A percentile compares a stretch with the other conserved stretches of the same genome.
These are phyloP conservation scores for Callitettix versicolor DNA, from an alignment of 1,140 invertebrate genomes.

Conservation along the genomic window DNA sequence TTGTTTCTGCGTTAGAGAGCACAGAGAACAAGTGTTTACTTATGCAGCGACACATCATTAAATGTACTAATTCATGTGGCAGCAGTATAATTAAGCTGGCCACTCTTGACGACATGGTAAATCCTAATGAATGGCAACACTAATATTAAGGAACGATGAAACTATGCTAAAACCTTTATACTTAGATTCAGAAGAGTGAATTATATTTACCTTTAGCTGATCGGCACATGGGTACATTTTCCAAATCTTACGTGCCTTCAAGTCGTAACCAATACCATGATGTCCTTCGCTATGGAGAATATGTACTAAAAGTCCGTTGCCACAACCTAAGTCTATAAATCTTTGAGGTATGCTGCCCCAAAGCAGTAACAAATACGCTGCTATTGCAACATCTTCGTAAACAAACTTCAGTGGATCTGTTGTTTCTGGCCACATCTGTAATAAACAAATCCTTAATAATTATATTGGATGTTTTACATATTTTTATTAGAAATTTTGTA, in stretches of 20 bases:
- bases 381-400: conserved; percentile 93
- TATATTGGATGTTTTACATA: too few relatives aligned
- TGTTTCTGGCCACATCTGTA: conserved; percentile 72
- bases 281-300: conserved; percentile 76
- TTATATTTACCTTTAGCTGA: conserved; percentile 35
- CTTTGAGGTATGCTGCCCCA: conserved; percentile 45
- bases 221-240: conserved; percentile 50
- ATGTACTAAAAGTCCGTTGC: conserved; percentile 89
- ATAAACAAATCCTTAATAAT: conserved; percentile 7
- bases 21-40: too few relatives aligned
- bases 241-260: conserved; percentile 86
- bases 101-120: too few relatives aligned
- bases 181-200: too few relatives aligned
- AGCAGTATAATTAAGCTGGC: too few relatives aligned
- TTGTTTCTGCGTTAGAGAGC: too few relatives aligned
- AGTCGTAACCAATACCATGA: conserved; percentile 80
- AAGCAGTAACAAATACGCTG: conserved; percentile 75
- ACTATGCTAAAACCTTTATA: too few relatives aligned
- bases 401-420: conserved; percentile 93
- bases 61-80: too few relatives aligned
- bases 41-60: too few relatives aligned
- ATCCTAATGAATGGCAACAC: too few relatives aligned
- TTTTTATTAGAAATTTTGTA: neutral
- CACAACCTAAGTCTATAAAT: conserved; percentile 93
- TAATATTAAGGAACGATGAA: too few relatives aligned